Percentiles rank a stretch among this genome's conserved stretches.
Evolutionary conservation across 2,113 vertebrate species (phyloP).

Genomic region (Platycercus adscitus): DNA sequence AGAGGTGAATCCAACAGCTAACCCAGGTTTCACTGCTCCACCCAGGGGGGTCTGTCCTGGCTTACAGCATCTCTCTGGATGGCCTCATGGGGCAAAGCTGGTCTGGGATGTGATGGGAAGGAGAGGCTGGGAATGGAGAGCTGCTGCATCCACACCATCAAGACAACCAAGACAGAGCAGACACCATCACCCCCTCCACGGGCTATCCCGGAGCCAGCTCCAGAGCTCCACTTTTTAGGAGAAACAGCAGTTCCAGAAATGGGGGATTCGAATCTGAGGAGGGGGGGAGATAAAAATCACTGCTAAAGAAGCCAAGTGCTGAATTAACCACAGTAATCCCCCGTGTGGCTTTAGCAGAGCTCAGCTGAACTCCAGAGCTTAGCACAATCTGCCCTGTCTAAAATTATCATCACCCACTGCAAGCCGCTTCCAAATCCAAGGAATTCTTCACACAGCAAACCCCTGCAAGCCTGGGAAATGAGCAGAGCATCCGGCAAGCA

Average conservation of each 20-base stretch:
- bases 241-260: not conserved
- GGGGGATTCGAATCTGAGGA: not conserved
- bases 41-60: not conserved
- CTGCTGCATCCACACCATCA: not conserved
- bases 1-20: not conserved
- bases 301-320: conserved; percentile 39
- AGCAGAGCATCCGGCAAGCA: not conserved
- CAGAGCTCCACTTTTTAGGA: not conserved
- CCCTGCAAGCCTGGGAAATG: not conserved
- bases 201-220: not conserved
- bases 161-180: not conserved
- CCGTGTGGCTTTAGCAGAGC: conserved; percentile 26
- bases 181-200: not conserved
- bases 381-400: conserved; percentile 69
- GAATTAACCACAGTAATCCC: conserved; percentile 65
- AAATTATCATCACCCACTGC: conserved; percentile 58
- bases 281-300: not conserved
- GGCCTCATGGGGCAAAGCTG: not conserved
- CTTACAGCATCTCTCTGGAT: not conserved
- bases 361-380: conserved; percentile 56
- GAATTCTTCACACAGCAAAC: rapidly evolving
- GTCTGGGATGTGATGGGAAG: not conserved
- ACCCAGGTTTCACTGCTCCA: not conserved
- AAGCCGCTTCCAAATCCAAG: not conserved
- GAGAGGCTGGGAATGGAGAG: not conserved